Evolutionary conservation across 1,140 invertebrate species (phyloP).

Genomic region (Bathynomus jamesi): DNA sequence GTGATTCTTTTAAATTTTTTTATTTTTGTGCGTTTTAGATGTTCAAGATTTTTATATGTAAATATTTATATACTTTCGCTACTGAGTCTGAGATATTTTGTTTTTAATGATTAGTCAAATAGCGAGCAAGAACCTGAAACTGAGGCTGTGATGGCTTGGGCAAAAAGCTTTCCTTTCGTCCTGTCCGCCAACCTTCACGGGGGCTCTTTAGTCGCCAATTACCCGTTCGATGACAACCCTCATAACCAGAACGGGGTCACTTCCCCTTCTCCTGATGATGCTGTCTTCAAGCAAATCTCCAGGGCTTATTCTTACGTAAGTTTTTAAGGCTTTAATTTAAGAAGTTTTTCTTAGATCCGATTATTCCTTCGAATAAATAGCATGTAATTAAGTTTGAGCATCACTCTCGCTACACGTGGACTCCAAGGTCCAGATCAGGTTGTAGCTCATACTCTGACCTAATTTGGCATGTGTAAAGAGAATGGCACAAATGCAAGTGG

Average conservation of each 20-base stretch:
- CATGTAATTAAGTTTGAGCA: too few relatives aligned
- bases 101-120: conserved; percentile 55
- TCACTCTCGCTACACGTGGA: not conserved
- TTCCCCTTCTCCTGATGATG: conserved; percentile 67
- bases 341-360: not conserved
- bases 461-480: too few relatives aligned
- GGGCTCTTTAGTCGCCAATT: conserved; percentile 82
- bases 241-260: conserved; percentile 39
- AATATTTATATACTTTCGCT: too few relatives aligned
- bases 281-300: conserved; percentile 72
- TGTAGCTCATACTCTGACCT: too few relatives aligned
- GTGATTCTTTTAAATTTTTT: too few relatives aligned
- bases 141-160: conserved; percentile 66
- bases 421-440: not conserved
- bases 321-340: not conserved
- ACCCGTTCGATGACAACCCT: conserved; percentile 68
- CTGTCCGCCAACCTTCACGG: conserved; percentile 81
- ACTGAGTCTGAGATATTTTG: conserved; percentile 13
- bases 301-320: conserved; percentile 69
- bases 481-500: too few relatives aligned
- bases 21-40: too few relatives aligned
- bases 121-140: conserved; percentile 69
- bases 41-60: too few relatives aligned
- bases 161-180: conserved; percentile 75
- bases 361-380: too few relatives aligned